Evolutionary conservation across 2,113 vertebrate genomes (phyloP), one percentile per base, ranked within the genome.

Genomic region (Apistogramma diplotaenia): DNA sequence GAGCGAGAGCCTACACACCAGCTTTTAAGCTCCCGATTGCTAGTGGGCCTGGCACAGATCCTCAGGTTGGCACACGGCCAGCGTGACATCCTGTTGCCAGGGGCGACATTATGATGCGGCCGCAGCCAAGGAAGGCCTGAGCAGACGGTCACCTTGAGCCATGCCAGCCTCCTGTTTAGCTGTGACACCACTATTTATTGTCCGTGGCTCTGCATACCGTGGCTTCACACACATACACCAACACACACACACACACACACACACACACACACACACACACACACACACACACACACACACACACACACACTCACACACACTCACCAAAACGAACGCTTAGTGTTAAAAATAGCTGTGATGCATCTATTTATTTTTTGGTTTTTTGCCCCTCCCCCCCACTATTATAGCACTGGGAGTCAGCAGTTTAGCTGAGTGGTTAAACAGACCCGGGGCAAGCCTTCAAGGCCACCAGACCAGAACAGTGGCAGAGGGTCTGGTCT

Each of bases 61-160:
- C 83, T 87, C 76, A 49, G 51, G 70, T 88, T 95, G 95, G 94
- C 93, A 78, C 62, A 3, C 49, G 31, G 92, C 94, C 95, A 94
- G 76, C 74, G 76, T 90, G 86, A 88, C 92, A 94, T 93, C 87
- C 89, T 91, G 94, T 94, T 94, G 93, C 92, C 94, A 94, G 89
- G 85, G 91, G 92, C 88, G 87, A 93, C 89, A 82, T 92, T 89
- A 87, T 87, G 89, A 89, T 90, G 80, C 80, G 82, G 85, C 85
- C 60, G 21, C 57, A 82, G 90, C 87, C 89, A 87, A 90, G 79
- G 82, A 89, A 88, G 91, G 86, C 89, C 91, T 82, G 74, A 86
- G 87, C 93, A 94, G 93, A 94, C 93, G 93, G 95, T 95, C 95
- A 95, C 95, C 95, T 95, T 95, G 95, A 95, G 89, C 90, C 86